Evolutionary conservation across 2,888 invertebrate genomes (phyloP), one percentile per base, ranked within the genome.

Genomic region (Ectemnius continuus): DNA sequence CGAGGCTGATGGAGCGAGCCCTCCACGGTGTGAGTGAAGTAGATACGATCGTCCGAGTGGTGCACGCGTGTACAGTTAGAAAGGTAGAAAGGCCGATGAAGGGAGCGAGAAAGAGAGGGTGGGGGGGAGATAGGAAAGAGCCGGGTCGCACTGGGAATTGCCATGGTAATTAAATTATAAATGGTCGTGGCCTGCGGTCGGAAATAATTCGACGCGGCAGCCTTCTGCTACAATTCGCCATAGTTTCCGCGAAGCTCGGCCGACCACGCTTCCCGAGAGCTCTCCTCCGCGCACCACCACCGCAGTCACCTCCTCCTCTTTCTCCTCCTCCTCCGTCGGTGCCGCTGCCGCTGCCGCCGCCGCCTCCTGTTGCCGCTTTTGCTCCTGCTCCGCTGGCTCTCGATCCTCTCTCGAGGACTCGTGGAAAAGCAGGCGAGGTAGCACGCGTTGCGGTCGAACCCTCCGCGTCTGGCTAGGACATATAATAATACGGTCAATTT

Each of bases 401-500:
- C 52, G 52, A 52, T 52, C 36, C 36, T 36, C 36, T 36, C 52
- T 52, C n/a, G 16, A 52, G 18, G 58, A 60, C 16, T 71, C 70
- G 67, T 66, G 71, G 73, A 70, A 68, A 67, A 52, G 59, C 48
- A 65, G 70, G 36, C 36, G 74, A 47, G 76, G 65, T 68, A 75
- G 78, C 83, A 81, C 81, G 84, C 80, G 76, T 79, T 79, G 83
- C 69, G 83, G 83, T 80, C 68, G 76, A 75, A 73, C 79, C 83
- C 83, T 77, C 73, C 70, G 78, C 82, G 82, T 75, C 76, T 79
- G 81, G 79, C 75, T 68, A 81, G 84, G 80, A 83, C 84, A 80
- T 86, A 86, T 86, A 87, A 87, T 88, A 88, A 89, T 88, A 89
- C 83, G 86, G 84, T 87, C 85, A 88, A 88, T 88, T 88, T 87